phyloP scores from a whole-genome alignment of 2,888 invertebrate genomes.

The Diabrotica balteata region DNA sequence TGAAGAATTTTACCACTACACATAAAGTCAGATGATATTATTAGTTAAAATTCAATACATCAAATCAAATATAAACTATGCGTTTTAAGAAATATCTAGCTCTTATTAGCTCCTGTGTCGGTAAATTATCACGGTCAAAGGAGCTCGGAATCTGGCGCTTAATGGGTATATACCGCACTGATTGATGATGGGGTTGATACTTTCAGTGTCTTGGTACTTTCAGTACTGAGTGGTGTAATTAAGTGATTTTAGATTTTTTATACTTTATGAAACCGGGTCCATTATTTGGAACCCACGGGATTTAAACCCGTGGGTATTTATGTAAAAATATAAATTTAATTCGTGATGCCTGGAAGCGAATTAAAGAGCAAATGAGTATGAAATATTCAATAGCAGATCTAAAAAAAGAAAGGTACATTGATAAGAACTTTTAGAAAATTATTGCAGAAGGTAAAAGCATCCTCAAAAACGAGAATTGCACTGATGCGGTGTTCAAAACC shows the following conservation, averaged over 20 bases:
- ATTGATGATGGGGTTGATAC: slow-evolving; percentile 3
- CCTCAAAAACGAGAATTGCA: too few relatives aligned
- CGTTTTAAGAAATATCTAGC: too few relatives aligned
- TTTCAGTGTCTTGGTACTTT: slow-evolving; percentile 12
- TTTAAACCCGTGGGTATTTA: slow-evolving; percentile 42
- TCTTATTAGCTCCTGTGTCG: too few relatives aligned
- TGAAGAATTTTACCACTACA: too few relatives aligned
- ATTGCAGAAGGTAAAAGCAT: too few relatives aligned
- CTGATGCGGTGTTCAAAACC: too few relatives aligned
- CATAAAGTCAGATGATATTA: too few relatives aligned
- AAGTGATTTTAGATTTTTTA: slow-evolving; percentile 53
- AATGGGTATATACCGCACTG: not conserved
- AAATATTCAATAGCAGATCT: slow-evolving; percentile 55
- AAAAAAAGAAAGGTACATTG: too few relatives aligned
- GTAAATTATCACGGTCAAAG: too few relatives aligned
- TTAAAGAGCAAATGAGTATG: slow-evolving; percentile 56
- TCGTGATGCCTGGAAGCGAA: slow-evolving; percentile 59
- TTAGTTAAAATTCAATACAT: too few relatives aligned
- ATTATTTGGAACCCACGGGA: slow-evolving; percentile 61
- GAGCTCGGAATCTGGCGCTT: not conserved
- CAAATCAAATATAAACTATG: too few relatives aligned
- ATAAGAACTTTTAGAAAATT: too few relatives aligned
- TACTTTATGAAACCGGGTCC: slow-evolving; percentile 59
- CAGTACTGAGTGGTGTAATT: slow-evolving; percentile 35
- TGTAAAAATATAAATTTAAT: slow-evolving; percentile 59